Base-by-base conservation (phyloP, 2,888 invertebrate species). In the Aromia moschata region DNA sequence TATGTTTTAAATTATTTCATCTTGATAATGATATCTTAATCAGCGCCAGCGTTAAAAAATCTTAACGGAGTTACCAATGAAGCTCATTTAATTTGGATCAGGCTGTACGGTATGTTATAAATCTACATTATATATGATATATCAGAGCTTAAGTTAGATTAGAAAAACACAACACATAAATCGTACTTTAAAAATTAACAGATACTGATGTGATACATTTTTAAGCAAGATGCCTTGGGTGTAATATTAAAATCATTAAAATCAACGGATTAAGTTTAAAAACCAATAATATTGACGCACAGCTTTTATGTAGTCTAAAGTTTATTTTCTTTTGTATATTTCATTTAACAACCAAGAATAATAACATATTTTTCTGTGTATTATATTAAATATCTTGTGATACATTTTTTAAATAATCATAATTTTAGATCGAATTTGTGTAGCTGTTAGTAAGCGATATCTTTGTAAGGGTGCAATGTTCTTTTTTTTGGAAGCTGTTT, bases 391-490 rank as follows among this genome's bases (percentile, higher is more conserved):
- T 54, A 36, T 41, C 47, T 63, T 56, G 56, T 59, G 61, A 60
- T 62, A 58, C 15, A 17, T 20, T 30, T 33, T 56, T 38, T 51
- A 30, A 2, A 33, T 33, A n/a, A 33, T 44, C 33, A 37, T 11
- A 20, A 44, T 51, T 41, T 40, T 46, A 25, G 11, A 16, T 18
- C 10, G 17, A 1, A 20, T 37, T 49, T 30, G 25, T 49, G 37
- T 37, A 20, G 37, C 20, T 36, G 17, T 12, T 37, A 37, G 5
- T 36, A 16, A 17, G 47, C 37, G 20, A 10, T 41, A 53, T 40
- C 31, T 55, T 58, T 57, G 49, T 56, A 56, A 60, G 53, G 64
- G 71, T 71, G 70, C 71, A 71, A 71, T 71, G 60, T 58, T 60
- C n/a, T n/a, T n/a, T n/a, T 56, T 56, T 58, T 62, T 25, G 25